Base-by-base conservation (phyloP, 2,797 vertebrate genomes). In the Sarcophilus harrisii region DNA sequence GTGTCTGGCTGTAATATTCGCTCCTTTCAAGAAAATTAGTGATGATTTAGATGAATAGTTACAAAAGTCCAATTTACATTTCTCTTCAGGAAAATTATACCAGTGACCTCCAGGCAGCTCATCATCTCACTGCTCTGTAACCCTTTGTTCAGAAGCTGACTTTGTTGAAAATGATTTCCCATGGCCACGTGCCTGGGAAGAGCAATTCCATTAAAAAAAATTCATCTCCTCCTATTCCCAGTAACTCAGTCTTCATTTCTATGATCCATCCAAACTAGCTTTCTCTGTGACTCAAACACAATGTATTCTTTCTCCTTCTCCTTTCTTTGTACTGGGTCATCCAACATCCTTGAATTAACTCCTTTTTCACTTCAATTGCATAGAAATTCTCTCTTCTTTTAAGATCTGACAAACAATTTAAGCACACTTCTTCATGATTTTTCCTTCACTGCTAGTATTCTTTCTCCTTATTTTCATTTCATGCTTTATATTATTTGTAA, bases 31-130 rank as follows among this genome's bases (percentile, higher is more conserved):
- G 66, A 94, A 90, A 57, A 97, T 96, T 95, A 92, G 95, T 18
- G 52, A 73, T 66, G 24, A 95, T 94, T 96, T 96, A 54, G 93
- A 94, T 93, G 96, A 97, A 57, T 93, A 97, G 87, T 94, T 97
- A 95, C 94, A 52, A 90, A 90, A 90, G 89, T 52, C 45, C 24
- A 94, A 96, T 95, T 96, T 96, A 12, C 91, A 95, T 97, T 96
- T 93, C 81, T 97, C 57, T 97, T 93, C 45, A 62, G 57, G 90
- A 92, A 97, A 97, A 95, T 92, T 94, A 92, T 58, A 96, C 32
- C 45, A 90, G 55, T 95, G 81, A 58, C 95, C 90, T 96, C 94
- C 55, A 57, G 4, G 1, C 10, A 54, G 30, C 96, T 96, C 49
- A 13, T 87, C 49, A 96, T 58, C 29, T 95, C 12, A 18, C 38